Evolutionary conservation across 2,888 invertebrate genomes (phyloP).

Genomic region (Augiades crinisus): DNA sequence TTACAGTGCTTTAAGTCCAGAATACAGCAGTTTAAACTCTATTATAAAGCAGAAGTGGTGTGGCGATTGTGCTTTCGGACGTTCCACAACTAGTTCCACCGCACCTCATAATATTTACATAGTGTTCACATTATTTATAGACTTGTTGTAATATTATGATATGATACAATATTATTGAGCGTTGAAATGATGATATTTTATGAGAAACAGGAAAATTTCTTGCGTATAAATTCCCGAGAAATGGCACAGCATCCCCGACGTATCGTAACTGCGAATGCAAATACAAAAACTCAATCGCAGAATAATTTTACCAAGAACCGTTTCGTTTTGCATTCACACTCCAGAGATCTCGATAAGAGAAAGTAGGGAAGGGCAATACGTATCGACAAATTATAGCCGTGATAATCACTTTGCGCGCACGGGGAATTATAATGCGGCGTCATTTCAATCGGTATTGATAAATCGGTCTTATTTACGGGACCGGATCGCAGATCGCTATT

Average conservation of each 20-base stretch:
- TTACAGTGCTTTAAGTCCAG: no score
- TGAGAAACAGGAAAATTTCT: conserved; percentile 18
- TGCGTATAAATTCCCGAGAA: conserved; percentile 17
- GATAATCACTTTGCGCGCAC: conserved; percentile 38
- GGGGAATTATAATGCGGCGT: conserved; percentile 14
- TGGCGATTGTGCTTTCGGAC: no score
- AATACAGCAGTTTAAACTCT: no score
- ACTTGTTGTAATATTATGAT: no score
- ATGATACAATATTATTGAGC: no score
- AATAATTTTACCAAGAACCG: conserved; percentile 47
- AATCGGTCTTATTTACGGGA: conserved; percentile 21
- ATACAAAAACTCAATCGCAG: conserved; percentile 40
- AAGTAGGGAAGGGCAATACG: conserved; percentile 40
- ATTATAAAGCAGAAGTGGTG: no score
- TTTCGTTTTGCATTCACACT: conserved; percentile 60
- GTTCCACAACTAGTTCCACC: no score
- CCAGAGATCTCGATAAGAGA: conserved; percentile 60
- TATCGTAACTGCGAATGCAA: conserved; percentile 31
- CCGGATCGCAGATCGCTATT: conserved; percentile 32
- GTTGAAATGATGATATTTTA: conserved; percentile 10
- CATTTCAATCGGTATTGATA: conserved; percentile 25
- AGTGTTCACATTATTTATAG: no score
- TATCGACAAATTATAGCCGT: conserved; percentile 54
- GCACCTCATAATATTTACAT: no score
- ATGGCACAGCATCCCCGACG: conserved; percentile 6